Percentiles rank a stretch among this genome's conserved stretches.
These are phyloP conservation scores for Malurus alboscapulatus DNA, from an alignment of 2,113 vertebrate species.

Conservation along the genomic window DNA sequence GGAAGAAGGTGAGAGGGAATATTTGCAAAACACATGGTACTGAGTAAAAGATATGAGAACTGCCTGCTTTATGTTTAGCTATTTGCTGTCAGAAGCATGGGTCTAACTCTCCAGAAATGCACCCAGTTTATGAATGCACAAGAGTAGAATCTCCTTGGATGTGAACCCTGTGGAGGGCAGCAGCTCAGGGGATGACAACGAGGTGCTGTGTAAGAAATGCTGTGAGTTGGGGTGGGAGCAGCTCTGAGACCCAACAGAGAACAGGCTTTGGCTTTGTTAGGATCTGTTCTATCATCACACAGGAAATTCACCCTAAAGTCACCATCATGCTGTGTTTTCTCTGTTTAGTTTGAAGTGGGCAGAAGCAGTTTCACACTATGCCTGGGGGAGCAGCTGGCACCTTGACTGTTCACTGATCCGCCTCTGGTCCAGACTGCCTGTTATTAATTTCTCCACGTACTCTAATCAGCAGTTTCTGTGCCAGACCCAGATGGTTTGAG, in stretches of 20 bases:
- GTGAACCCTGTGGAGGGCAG: background rate
- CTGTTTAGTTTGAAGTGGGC: background rate
- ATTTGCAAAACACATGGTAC: background rate
- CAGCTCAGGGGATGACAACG: accelerated
- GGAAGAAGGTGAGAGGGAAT: background rate
- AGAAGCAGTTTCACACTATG: background rate
- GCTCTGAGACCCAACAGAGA: background rate
- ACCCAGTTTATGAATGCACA: accelerated
- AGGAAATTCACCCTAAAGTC: background rate
- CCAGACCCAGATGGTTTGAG: background rate
- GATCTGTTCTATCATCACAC: background rate
- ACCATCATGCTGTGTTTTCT: background rate
- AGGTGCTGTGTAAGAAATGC: background rate
- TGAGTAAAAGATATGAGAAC: background rate
- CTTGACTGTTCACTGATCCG: background rate
- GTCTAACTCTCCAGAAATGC: background rate
- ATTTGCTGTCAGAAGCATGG: background rate
- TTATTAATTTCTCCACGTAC: background rate
- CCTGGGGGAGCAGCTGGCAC: background rate
- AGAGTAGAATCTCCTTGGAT: background rate
- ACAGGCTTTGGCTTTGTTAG: background rate
- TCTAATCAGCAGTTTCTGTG: background rate
- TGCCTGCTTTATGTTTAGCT: background rate
- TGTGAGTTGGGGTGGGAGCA: background rate
- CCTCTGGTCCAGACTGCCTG: background rate